Evolutionary conservation across 2,797 vertebrate genomes (phyloP), one percentile per base, ranked within the genome.

Genomic region (Sebastes dallii): DNA sequence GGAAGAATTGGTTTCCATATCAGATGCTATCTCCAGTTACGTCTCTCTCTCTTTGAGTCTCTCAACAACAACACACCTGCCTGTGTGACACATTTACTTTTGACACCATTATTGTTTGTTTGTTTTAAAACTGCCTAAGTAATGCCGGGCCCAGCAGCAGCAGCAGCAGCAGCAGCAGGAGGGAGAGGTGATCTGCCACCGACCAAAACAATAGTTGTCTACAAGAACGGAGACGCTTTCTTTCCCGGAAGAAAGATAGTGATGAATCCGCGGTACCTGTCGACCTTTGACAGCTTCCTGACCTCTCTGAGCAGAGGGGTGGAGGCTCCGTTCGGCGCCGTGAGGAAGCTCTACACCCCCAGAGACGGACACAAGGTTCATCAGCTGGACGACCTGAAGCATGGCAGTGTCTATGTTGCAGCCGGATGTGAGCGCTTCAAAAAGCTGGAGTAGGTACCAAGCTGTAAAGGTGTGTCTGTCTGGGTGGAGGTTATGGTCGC

Each of bases 201-300:
- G 29, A 93, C 92, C 24, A 95, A 93, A 89, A 95, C 91, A 8
- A 88, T 96, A 32, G 70, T 88, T 6, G 91, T 97, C 24, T 96
- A 94, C 89, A 90, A 92, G 78, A 97, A 96, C 18, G 95, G 96
- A 39, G 96, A 97, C 80, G 89, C 77, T 2, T 96, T 92, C 75
- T 96, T 83, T 4, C 78, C 87, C 29, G 96, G 95, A 3, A 93
- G 87, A 52, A 95, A 88, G 80, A 55, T 95, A n/a, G 93, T 96
- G 1, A 68, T 96, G 34, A 95, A 93, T 59, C 91, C 87, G 16
- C 91, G 95, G 6, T 88, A 94, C 2, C 76, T 90, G 74, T 77
- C 82, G 20, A 95, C 87, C 24, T 96, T 97, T 58, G 96, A 96
- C 86, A 90, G 76, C 22, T 91, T 96, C 36, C 75, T 97, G 89